Conservation (phyloP, 2,113 vertebrate genomes). For the Cynopterus brachyotis region DNA sequence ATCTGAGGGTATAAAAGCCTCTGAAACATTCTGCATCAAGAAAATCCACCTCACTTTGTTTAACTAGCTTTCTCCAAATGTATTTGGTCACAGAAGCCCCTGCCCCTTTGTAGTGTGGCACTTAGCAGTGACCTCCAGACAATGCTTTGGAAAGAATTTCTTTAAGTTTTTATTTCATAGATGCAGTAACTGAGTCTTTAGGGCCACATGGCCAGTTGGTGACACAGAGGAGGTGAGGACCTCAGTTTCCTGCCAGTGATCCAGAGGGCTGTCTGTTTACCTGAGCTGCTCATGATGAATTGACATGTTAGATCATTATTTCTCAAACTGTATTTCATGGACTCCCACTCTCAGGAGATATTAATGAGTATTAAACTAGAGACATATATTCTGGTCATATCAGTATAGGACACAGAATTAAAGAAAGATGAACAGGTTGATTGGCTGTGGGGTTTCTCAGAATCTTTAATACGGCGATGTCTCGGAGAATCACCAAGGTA, state of each 20-base stretch:
- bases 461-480: not conserved
- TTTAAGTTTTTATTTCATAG: not conserved
- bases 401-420: not conserved
- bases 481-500: not conserved
- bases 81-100: not conserved
- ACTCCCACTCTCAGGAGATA: not conserved
- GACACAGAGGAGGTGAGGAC: not conserved
- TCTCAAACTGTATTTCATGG: not conserved
- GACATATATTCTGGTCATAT: not conserved
- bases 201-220: not conserved
- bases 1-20: not conserved
- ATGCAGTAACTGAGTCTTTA: not conserved
- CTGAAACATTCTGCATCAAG: not conserved
- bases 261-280: not conserved
- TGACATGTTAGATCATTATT: not conserved
- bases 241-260: not conserved
- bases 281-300: not conserved
- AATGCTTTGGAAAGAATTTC: not conserved
- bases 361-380: not conserved
- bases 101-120: not conserved
- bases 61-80: not conserved
- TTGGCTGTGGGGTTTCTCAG: not conserved
- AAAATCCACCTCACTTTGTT: not conserved
- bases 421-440: not conserved
- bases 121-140: not conserved